These are phyloP conservation scores for Hydrolagus colliei DNA, from an alignment of 2,797 vertebrate species.

Conservation along the genomic window DNA sequence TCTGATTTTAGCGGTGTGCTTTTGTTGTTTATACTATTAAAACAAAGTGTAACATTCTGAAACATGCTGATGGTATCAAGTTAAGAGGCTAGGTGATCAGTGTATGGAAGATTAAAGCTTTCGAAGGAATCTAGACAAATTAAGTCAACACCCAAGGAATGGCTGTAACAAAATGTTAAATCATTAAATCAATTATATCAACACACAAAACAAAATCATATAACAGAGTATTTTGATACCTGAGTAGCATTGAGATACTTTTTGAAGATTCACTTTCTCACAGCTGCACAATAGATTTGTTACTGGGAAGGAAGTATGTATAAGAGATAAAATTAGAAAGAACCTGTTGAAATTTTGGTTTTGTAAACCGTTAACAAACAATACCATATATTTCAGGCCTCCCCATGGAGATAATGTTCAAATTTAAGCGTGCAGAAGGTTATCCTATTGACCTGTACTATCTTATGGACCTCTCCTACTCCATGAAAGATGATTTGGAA, in stretches of 20 bases:
- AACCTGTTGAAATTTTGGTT: neutral
- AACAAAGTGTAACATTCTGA: neutral
- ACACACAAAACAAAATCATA: neutral
- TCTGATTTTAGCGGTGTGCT: no score
- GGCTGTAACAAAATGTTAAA: neutral
- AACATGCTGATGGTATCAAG: neutral
- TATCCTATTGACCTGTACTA: constrained; percentile 96
- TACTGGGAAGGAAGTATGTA: neutral
- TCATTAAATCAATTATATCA: no score
- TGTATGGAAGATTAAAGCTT: neutral
- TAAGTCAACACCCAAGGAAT: neutral
- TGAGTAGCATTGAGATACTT: no score
- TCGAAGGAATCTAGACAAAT: neutral
- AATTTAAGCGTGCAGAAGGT: constrained; percentile 74
- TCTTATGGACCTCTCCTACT: constrained; percentile 94
- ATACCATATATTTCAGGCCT: constrained; percentile 51
- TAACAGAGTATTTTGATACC: neutral
- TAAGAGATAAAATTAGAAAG: neutral
- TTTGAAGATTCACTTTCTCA: no score
- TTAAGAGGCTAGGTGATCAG: neutral
- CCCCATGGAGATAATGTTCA: constrained; percentile 55
- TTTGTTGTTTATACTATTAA: neutral
- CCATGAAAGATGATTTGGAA: constrained; percentile 82
- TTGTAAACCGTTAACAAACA: neutral
- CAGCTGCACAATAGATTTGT: neutral